Base-by-base conservation (phyloP, 2,113 vertebrate genomes). In the Neodon shergylaensis region DNA sequence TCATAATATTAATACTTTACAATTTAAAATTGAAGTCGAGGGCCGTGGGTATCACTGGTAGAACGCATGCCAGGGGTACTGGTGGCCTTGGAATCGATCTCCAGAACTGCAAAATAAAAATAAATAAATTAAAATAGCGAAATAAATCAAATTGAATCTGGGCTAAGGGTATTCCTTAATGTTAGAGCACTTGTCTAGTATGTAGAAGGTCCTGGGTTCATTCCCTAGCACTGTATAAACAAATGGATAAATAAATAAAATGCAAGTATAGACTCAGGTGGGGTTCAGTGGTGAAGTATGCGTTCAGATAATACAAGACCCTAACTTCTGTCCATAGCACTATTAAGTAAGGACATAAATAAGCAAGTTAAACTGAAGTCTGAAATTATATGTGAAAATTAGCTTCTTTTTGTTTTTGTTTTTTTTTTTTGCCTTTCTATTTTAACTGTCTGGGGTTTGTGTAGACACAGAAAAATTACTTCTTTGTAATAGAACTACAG, bases 1-100 rank as follows among this genome's bases (percentile, higher is more conserved):
- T 54, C 42, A 91, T 65, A 19, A 10, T 81, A 26, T 83, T 77
- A 66, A 91, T 76, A 89, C 81, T 94, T 49, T 28, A 92, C n/a
- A 58, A 77, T 79, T 91, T 85, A 77, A 96, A 94, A 79, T 33
- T 28, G 19, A 86, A 90, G 68, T 87, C 10, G 17, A 54, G 52
- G 16, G 16, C 33, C 16, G 4, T 42, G 9, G 39, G 11, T 72
- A 7, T 49, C 72, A 61, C 49, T 24, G 7, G 58, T 33, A 36
- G n/a, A 78, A 49, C 7, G n/a, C 19, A 70, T 79, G 19, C 21
- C 9, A 44, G 52, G 13, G 5, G 1, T 49, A 11, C 22, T 21
- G 7, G 2, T 63, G 14, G 63, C 49, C 31, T 58, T 42, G 61
- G 14, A 47, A 52, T 78, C 47, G 1, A 58, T 58, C 47, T n/a